A percentile compares a stretch with the other conserved stretches of the same genome.
Evolutionary conservation across 1,140 invertebrate species (phyloP).

Genomic region (Drosophila nannoptera): DNA sequence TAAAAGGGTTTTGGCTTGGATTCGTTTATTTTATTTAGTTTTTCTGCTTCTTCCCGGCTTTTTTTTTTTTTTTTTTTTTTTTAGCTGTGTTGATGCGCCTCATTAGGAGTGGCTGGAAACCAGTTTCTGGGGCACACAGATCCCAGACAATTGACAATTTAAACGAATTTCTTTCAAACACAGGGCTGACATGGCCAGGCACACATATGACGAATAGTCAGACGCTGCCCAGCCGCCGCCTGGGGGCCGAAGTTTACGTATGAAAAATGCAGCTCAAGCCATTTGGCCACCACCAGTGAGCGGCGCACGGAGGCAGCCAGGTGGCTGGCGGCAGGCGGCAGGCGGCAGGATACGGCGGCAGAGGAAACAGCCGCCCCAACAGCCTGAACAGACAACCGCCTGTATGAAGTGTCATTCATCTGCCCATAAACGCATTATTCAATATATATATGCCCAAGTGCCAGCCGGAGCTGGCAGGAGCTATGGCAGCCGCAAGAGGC

Average conservation of each 20-base stretch:
- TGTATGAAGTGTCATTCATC: conserved; percentile 76
- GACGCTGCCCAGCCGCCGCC: conserved; percentile 34
- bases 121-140: conserved; percentile 56
- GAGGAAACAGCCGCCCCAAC: neutral
- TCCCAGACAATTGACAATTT: conserved; percentile 75
- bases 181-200: conserved; percentile 65
- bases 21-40: conserved; percentile 48
- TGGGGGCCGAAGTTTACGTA: conserved; percentile 68
- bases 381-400: conserved; percentile 51
- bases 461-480: conserved; percentile 9
- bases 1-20: conserved; percentile 67
- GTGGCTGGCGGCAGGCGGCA: neutral
- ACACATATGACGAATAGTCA: conserved; percentile 73
- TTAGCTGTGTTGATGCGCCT: conserved; percentile 55
- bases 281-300: conserved; percentile 44
- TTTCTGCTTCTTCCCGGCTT: conserved; percentile 16
- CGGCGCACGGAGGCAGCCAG: conserved; percentile 1
- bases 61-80: conserved; percentile 24
- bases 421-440: conserved; percentile 76
- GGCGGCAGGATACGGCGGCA: conserved; percentile 8
- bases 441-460: conserved; percentile 45
- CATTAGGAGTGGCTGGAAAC: conserved; percentile 73
- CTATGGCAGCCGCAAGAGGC: conserved; percentile 3
- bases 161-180: conserved; percentile 75
- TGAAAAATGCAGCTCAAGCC: conserved; percentile 62